phyloP scores from a whole-genome alignment of 1,140 invertebrate genomes.

The Pteromalus puparum region DNA sequence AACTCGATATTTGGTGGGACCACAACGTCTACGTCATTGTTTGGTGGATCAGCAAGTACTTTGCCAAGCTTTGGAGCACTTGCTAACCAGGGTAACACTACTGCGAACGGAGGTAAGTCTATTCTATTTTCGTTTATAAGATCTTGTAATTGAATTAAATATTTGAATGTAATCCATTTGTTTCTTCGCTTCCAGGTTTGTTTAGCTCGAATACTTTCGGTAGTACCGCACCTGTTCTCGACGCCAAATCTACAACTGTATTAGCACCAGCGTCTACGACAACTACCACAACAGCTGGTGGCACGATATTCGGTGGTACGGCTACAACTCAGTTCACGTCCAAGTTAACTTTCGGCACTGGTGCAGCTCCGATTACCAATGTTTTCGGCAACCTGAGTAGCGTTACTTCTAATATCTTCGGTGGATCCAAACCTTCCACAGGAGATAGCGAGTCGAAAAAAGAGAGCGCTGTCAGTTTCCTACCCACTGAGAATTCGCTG shows the following conservation, averaged over 20 bases:
- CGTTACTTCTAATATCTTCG: slow-evolving; percentile 41
- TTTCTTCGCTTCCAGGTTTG: neutral
- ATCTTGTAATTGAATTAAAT: neutral
- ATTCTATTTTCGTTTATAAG: neutral
- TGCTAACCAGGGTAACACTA: neutral
- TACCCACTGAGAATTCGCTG: slow-evolving; percentile 49
- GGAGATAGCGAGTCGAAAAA: slow-evolving; percentile 40
- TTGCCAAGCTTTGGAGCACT: slow-evolving; percentile 26
- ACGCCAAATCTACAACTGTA: neutral
- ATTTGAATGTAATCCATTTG: neutral
- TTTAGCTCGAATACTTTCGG: neutral
- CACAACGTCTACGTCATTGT: slow-evolving; percentile 6
- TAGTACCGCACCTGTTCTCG: neutral
- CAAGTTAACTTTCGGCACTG: slow-evolving; percentile 3
- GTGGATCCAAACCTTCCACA: slow-evolving; percentile 7
- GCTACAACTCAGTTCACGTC: slow-evolving; percentile 2
- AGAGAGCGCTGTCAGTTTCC: slow-evolving; percentile 47
- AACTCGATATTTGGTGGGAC: slow-evolving; percentile 22
- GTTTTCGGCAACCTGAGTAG: neutral
- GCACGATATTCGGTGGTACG: neutral
- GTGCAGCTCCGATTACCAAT: neutral
- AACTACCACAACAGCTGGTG: neutral
- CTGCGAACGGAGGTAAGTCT: neutral
- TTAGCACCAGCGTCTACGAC: neutral
- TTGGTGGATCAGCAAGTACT: slow-evolving; percentile 15